A percentile compares a stretch with the other conserved stretches of the same genome.
Evolutionary conservation across 2,797 vertebrate species (phyloP).

Genomic region (Chiroxiphia lanceolata): DNA sequence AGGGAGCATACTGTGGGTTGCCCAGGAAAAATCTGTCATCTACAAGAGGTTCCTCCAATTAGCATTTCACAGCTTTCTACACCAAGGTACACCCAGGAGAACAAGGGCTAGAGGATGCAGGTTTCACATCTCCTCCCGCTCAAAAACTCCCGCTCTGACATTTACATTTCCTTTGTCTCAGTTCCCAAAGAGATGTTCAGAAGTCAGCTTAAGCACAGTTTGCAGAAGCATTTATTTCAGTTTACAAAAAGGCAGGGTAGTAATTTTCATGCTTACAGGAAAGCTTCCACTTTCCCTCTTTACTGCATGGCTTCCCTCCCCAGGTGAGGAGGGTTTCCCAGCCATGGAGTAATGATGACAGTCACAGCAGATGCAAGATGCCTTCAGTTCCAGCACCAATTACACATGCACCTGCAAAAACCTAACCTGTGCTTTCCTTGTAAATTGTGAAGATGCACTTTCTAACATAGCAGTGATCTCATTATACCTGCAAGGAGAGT

Average conservation of each 20-base stretch:
- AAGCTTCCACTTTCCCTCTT: neutral
- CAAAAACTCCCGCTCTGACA: neutral
- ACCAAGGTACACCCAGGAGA: neutral
- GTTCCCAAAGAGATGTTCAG: neutral
- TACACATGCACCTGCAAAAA: neutral
- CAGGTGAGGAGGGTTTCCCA: neutral
- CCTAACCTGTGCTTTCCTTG: neutral
- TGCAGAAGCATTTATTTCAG: neutral
- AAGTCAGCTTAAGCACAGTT: neutral
- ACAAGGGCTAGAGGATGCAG: neutral
- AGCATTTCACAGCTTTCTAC: neutral
- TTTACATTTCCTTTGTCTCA: neutral
- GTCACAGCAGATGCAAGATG: neutral
- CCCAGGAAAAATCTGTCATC: neutral
- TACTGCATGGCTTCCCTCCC: neutral
- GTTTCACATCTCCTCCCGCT: neutral
- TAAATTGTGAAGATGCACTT: neutral
- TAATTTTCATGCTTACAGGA: neutral
- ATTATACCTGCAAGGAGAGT: neutral
- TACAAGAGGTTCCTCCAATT: neutral
- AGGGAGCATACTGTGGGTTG: neutral
- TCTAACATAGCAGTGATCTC: neutral
- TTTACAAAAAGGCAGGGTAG: neutral
- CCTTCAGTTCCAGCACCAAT: neutral
- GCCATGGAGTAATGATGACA: neutral